A percentile compares a stretch with the other conserved stretches of the same genome.
phyloP scores from a whole-genome alignment of 2,113 vertebrate species.

The Carassius carassius region DNA sequence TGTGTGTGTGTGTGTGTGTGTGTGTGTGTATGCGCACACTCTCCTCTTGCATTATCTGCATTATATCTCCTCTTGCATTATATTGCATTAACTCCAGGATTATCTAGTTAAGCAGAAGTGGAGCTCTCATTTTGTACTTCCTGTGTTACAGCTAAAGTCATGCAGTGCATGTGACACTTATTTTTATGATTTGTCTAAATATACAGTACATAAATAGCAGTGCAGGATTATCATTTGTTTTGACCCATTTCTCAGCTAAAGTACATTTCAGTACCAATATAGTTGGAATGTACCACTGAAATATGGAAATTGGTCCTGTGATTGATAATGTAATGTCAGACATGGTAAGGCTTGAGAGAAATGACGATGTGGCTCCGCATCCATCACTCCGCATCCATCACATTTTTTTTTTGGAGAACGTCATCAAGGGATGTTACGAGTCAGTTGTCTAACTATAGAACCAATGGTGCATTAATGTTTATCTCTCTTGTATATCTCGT shows the following conservation, averaged over 20 bases:
- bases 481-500: no score
- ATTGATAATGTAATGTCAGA: not conserved
- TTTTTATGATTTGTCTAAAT: not conserved
- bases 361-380: not conserved
- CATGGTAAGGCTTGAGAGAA: not conserved
- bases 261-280: not conserved
- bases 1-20: not conserved
- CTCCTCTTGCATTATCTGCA: not conserved
- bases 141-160: not conserved
- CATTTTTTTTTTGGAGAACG: not conserved
- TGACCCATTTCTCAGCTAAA: not conserved
- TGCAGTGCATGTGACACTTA: not conserved
- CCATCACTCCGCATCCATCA: not conserved
- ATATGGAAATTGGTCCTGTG: not conserved
- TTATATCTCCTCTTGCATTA: not conserved
- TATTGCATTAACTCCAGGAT: not conserved
- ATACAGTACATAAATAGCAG: not conserved
- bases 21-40: not conserved
- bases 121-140: not conserved
- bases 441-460: not conserved
- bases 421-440: not conserved
- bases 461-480: not conserved
- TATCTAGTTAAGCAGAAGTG: slow-evolving; percentile 5
- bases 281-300: not conserved
- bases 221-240: not conserved